Base-by-base conservation (phyloP, 2,797 vertebrate species). In the Lycodopsis pacificus region DNA sequence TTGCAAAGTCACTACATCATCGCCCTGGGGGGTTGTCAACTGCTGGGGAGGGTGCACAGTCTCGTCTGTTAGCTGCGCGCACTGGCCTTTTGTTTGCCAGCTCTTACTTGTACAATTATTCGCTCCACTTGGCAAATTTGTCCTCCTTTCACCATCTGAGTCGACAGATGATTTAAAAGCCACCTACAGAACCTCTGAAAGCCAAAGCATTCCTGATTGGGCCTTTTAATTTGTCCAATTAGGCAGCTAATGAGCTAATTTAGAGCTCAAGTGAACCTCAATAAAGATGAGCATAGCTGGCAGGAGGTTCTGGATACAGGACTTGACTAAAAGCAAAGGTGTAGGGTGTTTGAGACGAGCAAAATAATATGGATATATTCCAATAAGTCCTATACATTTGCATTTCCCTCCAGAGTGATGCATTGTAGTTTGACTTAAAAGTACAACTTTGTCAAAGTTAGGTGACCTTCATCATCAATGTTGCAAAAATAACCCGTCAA, bases 161-260 rank as follows among this genome's bases (percentile, higher is more conserved):
- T 89, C 65, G 85, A 89, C 90, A 86, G 88, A 88, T 91, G 89
- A 94, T 93, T 94, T 94, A 93, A 93, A 94, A 92, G 87, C 87
- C 88, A 92, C 88, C 90, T 92, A 90, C 90, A 91, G 85, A 90
- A 92, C 80, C 90, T 86, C 83, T 86, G 82, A 94, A 89, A 93
- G 86, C 87, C 82, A 88, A 89, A 80, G 82, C 87, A 87, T 89
- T 88, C 86, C 91, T 91, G 88, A 91, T 89, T 89, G 87, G 73
- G 64, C 71, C 87, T 92, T 92, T 93, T 94, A 93, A 95, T 94
- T 93, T 91, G 86, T 93, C 85, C 92, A 95, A 95, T 95, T 95
- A 94, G 87, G 93, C 84, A 86, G 82, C 86, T 94, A 95, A 94
- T 94, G 92, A 94, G 87, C 85, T 91, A 76, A 94, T 94, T 94